phyloP scores from a whole-genome alignment of 2,888 invertebrate genomes.

The Acleris sparsana region DNA sequence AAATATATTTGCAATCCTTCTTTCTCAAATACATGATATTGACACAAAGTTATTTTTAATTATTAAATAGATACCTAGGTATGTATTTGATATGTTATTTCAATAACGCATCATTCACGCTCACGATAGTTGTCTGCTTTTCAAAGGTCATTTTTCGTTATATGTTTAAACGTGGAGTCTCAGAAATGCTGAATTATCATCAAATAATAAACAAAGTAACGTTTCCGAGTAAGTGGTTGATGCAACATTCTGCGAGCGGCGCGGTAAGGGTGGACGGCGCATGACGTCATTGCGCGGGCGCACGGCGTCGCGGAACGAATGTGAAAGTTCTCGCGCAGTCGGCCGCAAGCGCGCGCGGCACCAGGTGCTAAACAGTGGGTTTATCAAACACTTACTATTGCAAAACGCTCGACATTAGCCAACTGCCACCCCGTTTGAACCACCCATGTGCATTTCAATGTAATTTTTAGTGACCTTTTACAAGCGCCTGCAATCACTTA shows the following conservation, averaged over 20 bases:
- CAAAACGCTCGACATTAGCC: slow-evolving; percentile 41
- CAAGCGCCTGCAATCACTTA: slow-evolving; percentile 18
- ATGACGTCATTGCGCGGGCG: slow-evolving; percentile 70
- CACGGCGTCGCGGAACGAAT: slow-evolving; percentile 73
- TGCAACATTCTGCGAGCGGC: slow-evolving; percentile 1
- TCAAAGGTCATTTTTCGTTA: no score
- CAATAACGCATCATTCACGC: no score
- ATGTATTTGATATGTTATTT: no score
- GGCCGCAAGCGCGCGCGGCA: slow-evolving; percentile 58
- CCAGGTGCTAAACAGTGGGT: slow-evolving; percentile 71
- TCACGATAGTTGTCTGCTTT: no score
- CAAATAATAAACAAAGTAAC: not conserved
- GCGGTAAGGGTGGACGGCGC: slow-evolving; percentile 39
- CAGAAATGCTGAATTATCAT: not conserved
- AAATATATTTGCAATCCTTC: no score
- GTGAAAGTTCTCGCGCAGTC: slow-evolving; percentile 75
- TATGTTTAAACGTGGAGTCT: no score
- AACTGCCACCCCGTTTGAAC: slow-evolving; percentile 33
- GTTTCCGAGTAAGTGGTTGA: not conserved
- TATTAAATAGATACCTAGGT: no score
- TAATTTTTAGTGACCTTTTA: slow-evolving; percentile 22
- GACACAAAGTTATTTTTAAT: no score
- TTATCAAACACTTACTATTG: slow-evolving; percentile 44
- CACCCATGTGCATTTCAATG: slow-evolving; percentile 21
- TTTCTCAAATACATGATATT: no score